Conservation (phyloP, 2,888 invertebrate species). For the Pristionchus maxplancki region DNA sequence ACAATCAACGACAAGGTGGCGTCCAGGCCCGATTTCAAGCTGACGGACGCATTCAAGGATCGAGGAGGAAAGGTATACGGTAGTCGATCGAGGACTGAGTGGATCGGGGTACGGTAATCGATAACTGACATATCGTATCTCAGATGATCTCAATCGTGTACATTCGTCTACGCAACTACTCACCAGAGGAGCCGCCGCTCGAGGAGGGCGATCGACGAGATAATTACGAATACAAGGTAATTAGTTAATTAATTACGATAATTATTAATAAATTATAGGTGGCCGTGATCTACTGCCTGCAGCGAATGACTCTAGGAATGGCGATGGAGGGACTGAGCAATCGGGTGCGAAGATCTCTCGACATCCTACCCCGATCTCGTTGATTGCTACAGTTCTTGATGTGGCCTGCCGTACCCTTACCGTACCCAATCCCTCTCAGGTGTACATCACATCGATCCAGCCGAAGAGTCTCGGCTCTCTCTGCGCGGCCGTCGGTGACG, state of each 20-base stretch:
- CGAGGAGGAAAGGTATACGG: background rate
- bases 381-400: too few species aligned
- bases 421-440: background rate
- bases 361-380: too few species aligned
- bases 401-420: background rate
- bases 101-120: too few species aligned
- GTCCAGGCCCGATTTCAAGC: background rate
- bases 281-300: background rate
- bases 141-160: background rate
- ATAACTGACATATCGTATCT: background rate
- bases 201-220: background rate
- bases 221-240: background rate
- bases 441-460: background rate
- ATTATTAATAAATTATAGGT: background rate
- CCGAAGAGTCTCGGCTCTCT: constrained; percentile 3
- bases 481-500: background rate
- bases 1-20: constrained; percentile 13
- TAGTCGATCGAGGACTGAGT: background rate
- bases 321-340: background rate
- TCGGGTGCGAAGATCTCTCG: too few species aligned
- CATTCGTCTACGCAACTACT: constrained; percentile 9
- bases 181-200: background rate
- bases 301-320: background rate
- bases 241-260: background rate
- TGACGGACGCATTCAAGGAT: constrained; percentile 1